Percentiles rank a stretch among this genome's conserved stretches.
phyloP scores from a whole-genome alignment of 2,888 invertebrate species.

The Orchesella flavescens region DNA sequence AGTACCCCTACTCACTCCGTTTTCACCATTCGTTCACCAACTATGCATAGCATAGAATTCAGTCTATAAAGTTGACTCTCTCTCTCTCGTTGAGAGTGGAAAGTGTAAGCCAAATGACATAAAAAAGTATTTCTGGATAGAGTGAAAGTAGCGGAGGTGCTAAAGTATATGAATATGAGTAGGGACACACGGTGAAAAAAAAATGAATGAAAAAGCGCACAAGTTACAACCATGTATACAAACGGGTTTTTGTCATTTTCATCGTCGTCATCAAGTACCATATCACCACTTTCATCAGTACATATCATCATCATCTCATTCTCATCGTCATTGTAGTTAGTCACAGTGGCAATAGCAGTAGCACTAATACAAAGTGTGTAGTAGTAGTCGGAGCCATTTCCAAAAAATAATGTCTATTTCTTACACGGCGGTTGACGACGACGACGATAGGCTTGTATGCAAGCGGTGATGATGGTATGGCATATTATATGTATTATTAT shows the following conservation, averaged over 20 bases:
- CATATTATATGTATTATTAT: neutral
- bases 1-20: neutral
- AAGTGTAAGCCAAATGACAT: neutral
- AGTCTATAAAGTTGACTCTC: neutral
- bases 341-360: neutral
- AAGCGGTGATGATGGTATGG: no score
- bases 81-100: no score
- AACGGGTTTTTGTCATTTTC: constrained; percentile 5
- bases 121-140: constrained; percentile 1
- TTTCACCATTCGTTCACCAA: neutral
- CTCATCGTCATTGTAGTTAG: constrained; percentile 2
- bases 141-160: neutral
- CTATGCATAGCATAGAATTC: neutral
- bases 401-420: constrained; percentile 10
- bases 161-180: no score
- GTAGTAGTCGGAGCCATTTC: constrained; percentile 4
- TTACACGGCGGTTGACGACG: neutral
- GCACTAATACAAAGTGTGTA: neutral
- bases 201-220: neutral
- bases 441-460: no score
- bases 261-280: neutral
- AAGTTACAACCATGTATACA: neutral
- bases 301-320: neutral
- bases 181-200: neutral
- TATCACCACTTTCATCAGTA: constrained; percentile 9